These are phyloP conservation scores for Dromococcyx pavoninus DNA, from an alignment of 2,797 vertebrate species.

Conservation along the genomic window DNA sequence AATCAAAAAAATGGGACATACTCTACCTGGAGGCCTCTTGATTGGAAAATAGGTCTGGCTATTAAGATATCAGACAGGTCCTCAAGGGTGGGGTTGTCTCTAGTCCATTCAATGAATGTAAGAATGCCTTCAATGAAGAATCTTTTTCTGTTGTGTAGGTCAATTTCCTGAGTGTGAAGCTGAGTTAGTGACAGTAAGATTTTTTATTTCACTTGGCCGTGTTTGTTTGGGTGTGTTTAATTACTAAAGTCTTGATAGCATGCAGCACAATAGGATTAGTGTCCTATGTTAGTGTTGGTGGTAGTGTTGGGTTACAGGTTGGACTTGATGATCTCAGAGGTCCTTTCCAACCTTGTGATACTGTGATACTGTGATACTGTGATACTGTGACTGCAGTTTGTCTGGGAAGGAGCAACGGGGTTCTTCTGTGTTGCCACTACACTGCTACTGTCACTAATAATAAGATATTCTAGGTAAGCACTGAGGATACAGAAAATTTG, in stretches of 20 bases:
- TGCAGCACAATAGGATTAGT: fast-evolving
- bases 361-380: too few species aligned
- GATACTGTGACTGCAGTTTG: neutral
- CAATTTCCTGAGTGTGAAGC: neutral
- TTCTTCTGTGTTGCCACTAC: neutral
- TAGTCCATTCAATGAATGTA: neutral
- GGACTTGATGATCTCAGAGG: too few species aligned
- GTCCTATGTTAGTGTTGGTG: too few species aligned
- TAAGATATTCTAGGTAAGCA: neutral
- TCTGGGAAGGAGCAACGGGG: neutral
- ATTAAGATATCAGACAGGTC: neutral
- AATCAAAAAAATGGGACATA: neutral
- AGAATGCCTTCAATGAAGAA: neutral
- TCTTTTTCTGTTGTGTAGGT: neutral
- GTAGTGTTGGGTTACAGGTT: too few species aligned
- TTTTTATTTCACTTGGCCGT: neutral
- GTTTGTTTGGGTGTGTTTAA: neutral
- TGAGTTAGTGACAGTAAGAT: neutral
- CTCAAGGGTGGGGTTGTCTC: neutral
- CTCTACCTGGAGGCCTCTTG: neutral
- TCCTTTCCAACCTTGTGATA: too few species aligned
- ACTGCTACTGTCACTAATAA: neutral
- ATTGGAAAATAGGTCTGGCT: neutral
- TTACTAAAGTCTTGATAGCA: neutral
- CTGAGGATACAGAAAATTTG: neutral